A percentile compares a stretch with the other conserved stretches of the same genome.
Conservation (phyloP, 2,888 invertebrate genomes). For the Ectemnius cavifrons region DNA sequence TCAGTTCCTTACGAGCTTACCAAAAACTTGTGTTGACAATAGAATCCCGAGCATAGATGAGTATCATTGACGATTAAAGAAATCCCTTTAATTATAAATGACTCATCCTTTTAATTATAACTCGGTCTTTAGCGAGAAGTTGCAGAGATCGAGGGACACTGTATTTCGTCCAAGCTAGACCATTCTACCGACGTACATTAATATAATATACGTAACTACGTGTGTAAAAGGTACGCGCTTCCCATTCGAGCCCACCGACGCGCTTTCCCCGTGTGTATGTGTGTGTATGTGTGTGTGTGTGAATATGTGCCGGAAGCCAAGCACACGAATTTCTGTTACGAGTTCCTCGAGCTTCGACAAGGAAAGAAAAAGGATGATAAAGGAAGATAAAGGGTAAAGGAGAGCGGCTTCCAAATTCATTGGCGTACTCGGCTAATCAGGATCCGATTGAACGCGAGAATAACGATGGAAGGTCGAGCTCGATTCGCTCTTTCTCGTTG, state of each 20-base stretch:
- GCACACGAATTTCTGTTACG: too few relatives aligned
- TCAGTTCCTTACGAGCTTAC: not conserved
- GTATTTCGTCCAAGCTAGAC: not conserved
- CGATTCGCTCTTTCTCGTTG: conserved; percentile 22
- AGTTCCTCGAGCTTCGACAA: too few relatives aligned
- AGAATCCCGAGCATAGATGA: too few relatives aligned
- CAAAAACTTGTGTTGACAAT: too few relatives aligned
- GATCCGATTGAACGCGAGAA: conserved; percentile 17
- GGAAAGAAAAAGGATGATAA: too few relatives aligned
- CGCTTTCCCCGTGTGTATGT: not conserved
- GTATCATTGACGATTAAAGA: too few relatives aligned
- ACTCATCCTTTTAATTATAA: not conserved
- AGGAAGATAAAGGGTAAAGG: not conserved
- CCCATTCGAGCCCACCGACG: not conserved
- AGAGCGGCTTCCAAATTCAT: conserved; percentile 37
- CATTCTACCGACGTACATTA: conserved; percentile 33
- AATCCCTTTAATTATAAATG: too few relatives aligned
- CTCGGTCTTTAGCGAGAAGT: conserved; percentile 1
- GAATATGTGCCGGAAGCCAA: too few relatives aligned
- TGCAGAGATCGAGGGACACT: not conserved
- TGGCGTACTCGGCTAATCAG: conserved; percentile 55
- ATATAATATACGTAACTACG: conserved; percentile 45
- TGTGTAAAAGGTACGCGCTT: too few relatives aligned
- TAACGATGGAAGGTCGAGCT: conserved; percentile 2
- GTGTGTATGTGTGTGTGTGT: too few relatives aligned